These are phyloP conservation scores for Proterorhinus semilunaris DNA, from an alignment of 2,113 vertebrate species.

Conservation along the genomic window DNA sequence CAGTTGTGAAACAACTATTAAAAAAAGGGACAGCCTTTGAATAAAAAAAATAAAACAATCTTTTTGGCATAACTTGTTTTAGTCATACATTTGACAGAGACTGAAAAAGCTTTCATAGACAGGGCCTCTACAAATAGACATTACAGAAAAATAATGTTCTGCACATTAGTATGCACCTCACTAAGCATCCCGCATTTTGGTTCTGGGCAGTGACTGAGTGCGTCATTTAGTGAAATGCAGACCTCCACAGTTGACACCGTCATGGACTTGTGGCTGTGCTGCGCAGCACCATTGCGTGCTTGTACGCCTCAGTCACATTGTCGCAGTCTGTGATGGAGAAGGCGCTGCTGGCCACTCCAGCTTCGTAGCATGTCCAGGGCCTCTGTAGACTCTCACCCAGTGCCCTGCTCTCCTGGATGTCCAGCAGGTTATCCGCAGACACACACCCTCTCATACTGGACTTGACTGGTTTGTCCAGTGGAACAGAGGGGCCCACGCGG, in stretches of 20 bases:
- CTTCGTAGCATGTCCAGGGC: constrained; percentile 74
- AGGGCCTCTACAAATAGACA: neutral
- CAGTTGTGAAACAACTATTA: neutral
- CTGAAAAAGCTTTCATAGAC: neutral
- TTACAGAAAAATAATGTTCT: too few species aligned
- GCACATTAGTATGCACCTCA: neutral
- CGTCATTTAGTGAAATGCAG: constrained; percentile 15
- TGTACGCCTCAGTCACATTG: constrained; percentile 74
- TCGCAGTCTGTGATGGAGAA: constrained; percentile 82
- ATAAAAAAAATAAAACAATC: neutral
- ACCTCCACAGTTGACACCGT: neutral
- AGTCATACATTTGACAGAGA: neutral
- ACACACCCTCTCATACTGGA: constrained; percentile 80
- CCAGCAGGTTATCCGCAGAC: constrained; percentile 87
- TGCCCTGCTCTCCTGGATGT: constrained; percentile 69
- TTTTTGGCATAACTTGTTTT: constrained; percentile 5
- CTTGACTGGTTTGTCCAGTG: constrained; percentile 32
- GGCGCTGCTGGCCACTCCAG: constrained; percentile 72
- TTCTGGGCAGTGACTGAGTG: constrained; percentile 27
- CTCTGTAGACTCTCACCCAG: constrained; percentile 42
- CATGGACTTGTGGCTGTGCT: constrained; percentile 77
- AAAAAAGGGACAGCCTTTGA: neutral
- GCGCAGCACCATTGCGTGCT: constrained; percentile 65
- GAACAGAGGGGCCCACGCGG: constrained; percentile 15
- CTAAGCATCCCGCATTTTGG: constrained; percentile 50